phyloP scores from a whole-genome alignment of 2,888 invertebrate genomes.

The Stenchaetothrips biformis region DNA sequence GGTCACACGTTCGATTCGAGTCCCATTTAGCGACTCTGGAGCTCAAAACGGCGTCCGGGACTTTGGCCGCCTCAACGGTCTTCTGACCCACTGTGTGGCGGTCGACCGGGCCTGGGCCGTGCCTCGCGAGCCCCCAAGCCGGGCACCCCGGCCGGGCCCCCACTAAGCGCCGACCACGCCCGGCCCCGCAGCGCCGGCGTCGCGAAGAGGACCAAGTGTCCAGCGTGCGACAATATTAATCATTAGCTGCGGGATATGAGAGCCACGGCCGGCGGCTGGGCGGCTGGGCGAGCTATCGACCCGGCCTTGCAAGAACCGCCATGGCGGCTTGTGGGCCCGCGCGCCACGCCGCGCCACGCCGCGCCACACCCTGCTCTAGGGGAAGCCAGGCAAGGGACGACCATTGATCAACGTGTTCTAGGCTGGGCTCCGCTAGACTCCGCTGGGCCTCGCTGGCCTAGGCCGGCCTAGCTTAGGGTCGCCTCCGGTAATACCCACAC shows the following conservation, averaged over 20 bases:
- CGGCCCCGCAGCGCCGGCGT: neutral
- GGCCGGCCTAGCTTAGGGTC: neutral
- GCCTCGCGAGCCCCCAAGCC: neutral
- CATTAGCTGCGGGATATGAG: neutral
- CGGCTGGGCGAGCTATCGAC: conserved; percentile 9
- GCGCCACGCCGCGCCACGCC: conserved; percentile 5
- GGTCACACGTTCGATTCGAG: no score
- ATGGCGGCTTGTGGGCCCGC: neutral
- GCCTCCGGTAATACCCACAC: conserved; percentile 1
- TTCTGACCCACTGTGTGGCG: no score
- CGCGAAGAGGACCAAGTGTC: neutral
- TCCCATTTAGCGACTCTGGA: no score
- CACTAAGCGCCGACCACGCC: neutral
- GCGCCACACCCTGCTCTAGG: neutral
- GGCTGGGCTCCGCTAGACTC: conserved; percentile 1
- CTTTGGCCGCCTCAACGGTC: no score
- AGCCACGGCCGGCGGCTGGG: neutral
- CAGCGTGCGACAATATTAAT: conserved; percentile 12
- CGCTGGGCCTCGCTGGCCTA: neutral
- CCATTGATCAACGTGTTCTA: conserved; percentile 24
- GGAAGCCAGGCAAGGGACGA: conserved; percentile 21
- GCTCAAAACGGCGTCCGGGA: no score
- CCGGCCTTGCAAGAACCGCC: conserved; percentile 9
- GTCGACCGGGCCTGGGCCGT: neutral
- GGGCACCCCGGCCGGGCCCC: neutral